Base-by-base conservation (phyloP, 2,113 vertebrate species). In the Alaudala cheleensis region DNA sequence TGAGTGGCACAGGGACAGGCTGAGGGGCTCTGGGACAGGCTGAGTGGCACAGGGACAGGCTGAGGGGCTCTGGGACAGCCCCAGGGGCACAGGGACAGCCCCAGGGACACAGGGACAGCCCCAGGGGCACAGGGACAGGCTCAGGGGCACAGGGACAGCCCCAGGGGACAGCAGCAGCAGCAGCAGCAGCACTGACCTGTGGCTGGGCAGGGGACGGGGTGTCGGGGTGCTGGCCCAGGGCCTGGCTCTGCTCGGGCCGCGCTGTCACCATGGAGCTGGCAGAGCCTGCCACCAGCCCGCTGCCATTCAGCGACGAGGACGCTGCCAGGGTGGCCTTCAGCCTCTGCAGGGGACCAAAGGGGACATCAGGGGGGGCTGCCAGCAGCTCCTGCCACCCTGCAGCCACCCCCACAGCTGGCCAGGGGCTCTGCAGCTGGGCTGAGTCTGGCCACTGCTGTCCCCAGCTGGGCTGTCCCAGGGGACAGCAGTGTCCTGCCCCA, bases 151-250 rank as follows among this genome's bases (percentile, higher is more conserved):
- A 37, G 37, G 37, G 37, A 37, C 37, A 42, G 40, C 40, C 40
- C 40, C 40, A 42, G 40, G 40, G 40, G 40, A 37, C 37, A 42
- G 47, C 33, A 11, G 51, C 28, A 29, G 47, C 33, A 11, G 51
- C 28, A 29, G 66, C 23, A n/a, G 34, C 73, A 50, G 57, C 73
- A 77, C 58, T 10, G 92, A 99, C 99, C 99, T 99, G 99, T 78
- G 99, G 99, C 86, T 99, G 99, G 77, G 99, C 99, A 24, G 99
- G 99, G 66, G 99, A 99, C 1, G 99, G 99, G 39, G 99, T 98
- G 4, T 99, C 99, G 5, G 99, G 99, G 57, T 99, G 99, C 51
- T 99, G 99, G 76, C 98, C 98, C 1, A 99, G 98, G 58, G 98
- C 97, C 96, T 99, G 99, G 89, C 98, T 99, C 95, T 99, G 99